Base-by-base conservation (phyloP, 1,140 invertebrate species). In the Aleiodes sp. region DNA sequence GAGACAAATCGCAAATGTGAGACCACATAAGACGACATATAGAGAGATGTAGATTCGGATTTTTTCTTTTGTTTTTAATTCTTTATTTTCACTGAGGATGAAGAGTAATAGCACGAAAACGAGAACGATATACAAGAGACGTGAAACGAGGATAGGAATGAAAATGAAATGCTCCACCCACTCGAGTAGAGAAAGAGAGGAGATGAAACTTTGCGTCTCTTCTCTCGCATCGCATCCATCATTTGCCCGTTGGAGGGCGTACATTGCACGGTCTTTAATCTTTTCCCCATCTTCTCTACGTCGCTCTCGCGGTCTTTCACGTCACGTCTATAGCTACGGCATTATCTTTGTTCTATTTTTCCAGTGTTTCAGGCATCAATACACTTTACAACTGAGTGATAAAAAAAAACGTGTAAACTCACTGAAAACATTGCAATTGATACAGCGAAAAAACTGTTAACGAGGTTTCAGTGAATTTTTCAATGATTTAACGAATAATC, bases 181-280 rank as follows among this genome's bases (percentile, higher is more conserved):
- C 82, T 80, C 71, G 71, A 31, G 57, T 29, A n/a, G 57, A 52
- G 61, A 37, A 59, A 24, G 28, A 39, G 33, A 68, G 26, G 57
- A 68, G 60, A 59, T 59, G 65, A 68, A 68, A 41, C 16, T 66
- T 68, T 43, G 56, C 62, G 68, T 64, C 73, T n/a, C n/a, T 72
- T 75, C 74, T 79, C 76, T 72, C 76, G 76, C 76, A 82, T 84
- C 81, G 79, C 84, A 86, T 86, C 83, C 82, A 86, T 86, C 84
- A 86, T 85, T 82, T 81, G 75, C 75, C 78, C 24, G 26, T 59
- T 59, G 24, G 83, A 79, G 82, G 84, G 84, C 83, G 84, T 86
- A 85, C 76, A 64, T 73, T 80, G 79, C 75, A 73, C 77, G 78
- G 74, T 85, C 83, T 84, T 85, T 86, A 84, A 85, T 86, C 83